Base-by-base conservation (phyloP, 2,113 vertebrate genomes). In the Gopherus evgoodei region DNA sequence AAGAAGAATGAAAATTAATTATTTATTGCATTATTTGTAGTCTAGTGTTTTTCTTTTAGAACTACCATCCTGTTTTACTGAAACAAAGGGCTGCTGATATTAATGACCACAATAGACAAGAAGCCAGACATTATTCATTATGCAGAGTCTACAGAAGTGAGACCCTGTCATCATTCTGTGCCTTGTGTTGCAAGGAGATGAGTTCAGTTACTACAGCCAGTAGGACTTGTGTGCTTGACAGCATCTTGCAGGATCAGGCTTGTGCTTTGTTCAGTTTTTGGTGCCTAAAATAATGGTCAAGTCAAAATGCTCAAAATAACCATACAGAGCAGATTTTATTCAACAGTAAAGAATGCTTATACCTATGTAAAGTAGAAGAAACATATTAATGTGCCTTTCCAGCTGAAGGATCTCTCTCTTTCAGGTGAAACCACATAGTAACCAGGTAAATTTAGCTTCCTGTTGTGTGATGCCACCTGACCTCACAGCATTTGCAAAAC, bases 391-490 rank as follows among this genome's bases (percentile, higher is more conserved):
- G 2, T 72, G 35, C 11, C 44, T 53, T 81, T 93, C 82, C 47
- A 80, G 84, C 78, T 95, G 57, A 17, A 91, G 81, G 8, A 75
- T 11, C 79, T 95, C 80, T 92, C 69, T 54, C 54, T 97, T 97
- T 53, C 91, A 99, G 99, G 99, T 99, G 89, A 99, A 99, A 96
- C 99, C 99, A 90, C 99, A 98, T 97, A 99, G 99, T 97, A 99
- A 99, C 97, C 99, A 99, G 98, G 99, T 99, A 82, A 99, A 99
- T 97, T 98, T 99, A 81, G 99, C 99, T 52, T 99, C 99, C 69
- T 99, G 99, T 98, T 99, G 99, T 93, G 99, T 99, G 97, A 99
- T 99, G 99, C 99, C 99, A 88, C 99, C 99, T 35, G 99, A 99
- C 96, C 98, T 99, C 86, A 99, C 99, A 85, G 99, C 99, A 44